These are phyloP conservation scores for Empidonax alnorum DNA, from an alignment of 2,113 vertebrate genomes.

Conservation along the genomic window DNA sequence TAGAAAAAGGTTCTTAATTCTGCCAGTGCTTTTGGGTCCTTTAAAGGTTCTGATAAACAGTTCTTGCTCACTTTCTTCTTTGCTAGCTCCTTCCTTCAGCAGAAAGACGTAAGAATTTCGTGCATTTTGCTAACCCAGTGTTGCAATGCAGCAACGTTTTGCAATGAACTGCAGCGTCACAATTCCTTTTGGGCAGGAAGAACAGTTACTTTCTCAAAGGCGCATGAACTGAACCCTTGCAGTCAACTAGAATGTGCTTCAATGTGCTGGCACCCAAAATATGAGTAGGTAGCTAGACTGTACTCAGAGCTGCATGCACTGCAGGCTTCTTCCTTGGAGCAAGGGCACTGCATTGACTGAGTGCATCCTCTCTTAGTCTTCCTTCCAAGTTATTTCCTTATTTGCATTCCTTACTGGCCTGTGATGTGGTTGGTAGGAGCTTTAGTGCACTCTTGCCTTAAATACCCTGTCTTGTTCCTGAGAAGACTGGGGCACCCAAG, in stretches of 20 bases:
- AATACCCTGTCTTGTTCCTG: not conserved
- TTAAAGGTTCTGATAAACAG: not conserved
- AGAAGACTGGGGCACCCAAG: not conserved
- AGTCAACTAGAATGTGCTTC: not conserved
- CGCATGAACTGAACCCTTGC: not conserved
- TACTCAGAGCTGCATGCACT: not conserved
- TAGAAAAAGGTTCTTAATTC: not conserved
- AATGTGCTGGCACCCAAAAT: not conserved
- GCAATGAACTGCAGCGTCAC: not conserved
- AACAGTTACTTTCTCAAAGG: not conserved
- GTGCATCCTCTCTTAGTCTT: not conserved
- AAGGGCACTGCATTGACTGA: not conserved
- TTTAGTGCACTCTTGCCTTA: not conserved
- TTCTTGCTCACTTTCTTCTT: not conserved
- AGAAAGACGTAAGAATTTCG: not conserved
- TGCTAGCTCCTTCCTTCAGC: not conserved
- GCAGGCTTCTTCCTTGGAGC: not conserved
- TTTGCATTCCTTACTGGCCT: not conserved
- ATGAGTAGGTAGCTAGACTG: not conserved
- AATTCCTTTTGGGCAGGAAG: not conserved
- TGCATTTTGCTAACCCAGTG: not conserved
- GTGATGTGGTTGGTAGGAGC: accelerated
- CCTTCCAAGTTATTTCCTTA: not conserved
- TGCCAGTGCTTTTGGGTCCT: not conserved
- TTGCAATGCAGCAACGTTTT: not conserved